Evolutionary conservation across 1,140 invertebrate species (phyloP), one percentile per base, ranked within the genome.

Genomic region (Dinoponera quadriceps): DNA sequence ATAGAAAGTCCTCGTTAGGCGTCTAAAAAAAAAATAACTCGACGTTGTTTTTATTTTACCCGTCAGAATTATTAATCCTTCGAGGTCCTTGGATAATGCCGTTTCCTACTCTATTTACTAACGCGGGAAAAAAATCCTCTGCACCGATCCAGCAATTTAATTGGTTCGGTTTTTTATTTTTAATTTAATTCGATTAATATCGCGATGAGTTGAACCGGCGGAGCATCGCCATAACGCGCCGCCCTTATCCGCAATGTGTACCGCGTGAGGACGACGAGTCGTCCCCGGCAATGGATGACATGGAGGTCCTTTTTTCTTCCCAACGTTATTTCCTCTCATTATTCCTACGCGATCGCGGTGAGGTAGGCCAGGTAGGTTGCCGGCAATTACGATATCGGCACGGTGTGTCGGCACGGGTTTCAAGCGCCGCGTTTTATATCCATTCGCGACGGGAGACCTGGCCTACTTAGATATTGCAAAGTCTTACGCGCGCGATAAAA

Each of bases 401-500:
- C n/a, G 20, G 2, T 9, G 62, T 63, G 3, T 25, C 27, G 27
- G 54, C 29, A n/a, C n/a, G 33, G 51, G 27, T 69, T 48, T 80
- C 38, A 80, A 78, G 1, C 33, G 38, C 11, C 22, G 18, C 22
- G 14, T 18, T 57, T 57, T 44, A 59, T n/a, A 55, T 72, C n/a
- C 49, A 71, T 82, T 75, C n/a, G 33, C 69, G 51, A 60, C 54
- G 18, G 38, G 71, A 85, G 54, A 14, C 13, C 60, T 38, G 60
- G 33, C 48, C 72, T 87, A 57, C 54, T 38, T 27, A 48, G 3
- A 11, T 85, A 73, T 74, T 80, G 85, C 25, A 71, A 75, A 57
- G 63, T 57, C 11, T 18, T 38, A 44, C 49, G 54, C 9, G 60
- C 18, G 18, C 38, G 27, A 54, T 74, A 87, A 87, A 85, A n/a